Percentiles rank a stretch among this genome's conserved stretches.
phyloP scores from a whole-genome alignment of 92 coral and sea anemone genomes.

The Desmophyllum pertusum region DNA sequence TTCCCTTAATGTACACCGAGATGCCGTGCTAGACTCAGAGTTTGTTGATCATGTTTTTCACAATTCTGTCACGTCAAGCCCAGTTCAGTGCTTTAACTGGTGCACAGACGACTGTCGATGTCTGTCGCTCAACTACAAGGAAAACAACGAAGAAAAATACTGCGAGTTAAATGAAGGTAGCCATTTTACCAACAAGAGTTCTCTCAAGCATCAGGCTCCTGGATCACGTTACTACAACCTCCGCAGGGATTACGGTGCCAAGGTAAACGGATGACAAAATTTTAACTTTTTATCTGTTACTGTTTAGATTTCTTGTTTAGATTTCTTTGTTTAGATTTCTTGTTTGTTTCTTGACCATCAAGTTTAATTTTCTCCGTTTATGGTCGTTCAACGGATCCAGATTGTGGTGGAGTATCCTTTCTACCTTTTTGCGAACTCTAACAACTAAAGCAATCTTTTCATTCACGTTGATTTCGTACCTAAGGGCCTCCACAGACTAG shows the following conservation, averaged over 20 bases:
- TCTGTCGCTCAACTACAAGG: constrained; percentile 4
- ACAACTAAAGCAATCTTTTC: no score
- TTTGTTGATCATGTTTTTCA: constrained; percentile 17
- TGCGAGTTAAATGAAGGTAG: constrained; percentile 10
- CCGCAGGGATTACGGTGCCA: background rate
- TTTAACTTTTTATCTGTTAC: background rate
- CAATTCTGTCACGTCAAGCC: background rate
- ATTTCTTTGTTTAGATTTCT: no score
- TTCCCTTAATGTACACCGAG: constrained; percentile 5
- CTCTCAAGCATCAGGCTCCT: background rate
- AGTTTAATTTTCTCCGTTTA: no score
- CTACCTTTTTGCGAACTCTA: no score
- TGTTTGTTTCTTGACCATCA: no score
- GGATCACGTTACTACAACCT: constrained; percentile 8
- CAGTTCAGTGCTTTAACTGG: background rate
- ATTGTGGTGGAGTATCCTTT: no score
- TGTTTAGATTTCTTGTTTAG: background rate
- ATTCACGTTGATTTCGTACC: no score
- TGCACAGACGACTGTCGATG: constrained; percentile 7
- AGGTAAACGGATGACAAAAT: background rate
- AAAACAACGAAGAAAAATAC: background rate
- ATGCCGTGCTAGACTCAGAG: constrained; percentile 20
- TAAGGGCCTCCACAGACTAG: no score
- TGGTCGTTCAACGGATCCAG: no score
- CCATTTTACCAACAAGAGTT: background rate